Evolutionary conservation across 30 jellyfish, hydroid and myxozoan genomes (phyloP).

Genomic region (Phacellophora camtschatica): DNA sequence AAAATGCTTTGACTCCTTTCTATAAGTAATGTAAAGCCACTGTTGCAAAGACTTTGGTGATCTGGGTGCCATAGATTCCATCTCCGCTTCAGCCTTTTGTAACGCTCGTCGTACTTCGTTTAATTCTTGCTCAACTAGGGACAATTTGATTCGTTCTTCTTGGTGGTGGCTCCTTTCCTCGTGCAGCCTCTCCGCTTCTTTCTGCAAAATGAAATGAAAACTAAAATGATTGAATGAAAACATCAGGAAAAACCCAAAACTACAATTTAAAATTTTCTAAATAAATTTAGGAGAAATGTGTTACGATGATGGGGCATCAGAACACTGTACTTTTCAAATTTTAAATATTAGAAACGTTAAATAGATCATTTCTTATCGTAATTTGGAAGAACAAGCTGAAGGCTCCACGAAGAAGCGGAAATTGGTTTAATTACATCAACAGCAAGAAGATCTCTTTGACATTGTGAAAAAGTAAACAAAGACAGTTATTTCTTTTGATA

Average conservation of each 20-base stretch:
- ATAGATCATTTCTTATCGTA: too few species aligned
- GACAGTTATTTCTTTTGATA: too few species aligned
- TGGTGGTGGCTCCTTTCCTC: constrained; percentile 73
- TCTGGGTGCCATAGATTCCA: constrained; percentile 47
- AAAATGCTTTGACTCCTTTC: constrained; percentile 80
- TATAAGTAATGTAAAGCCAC: constrained; percentile 82
- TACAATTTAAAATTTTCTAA: too few species aligned
- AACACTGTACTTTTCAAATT: too few species aligned
- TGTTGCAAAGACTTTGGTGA: constrained; percentile 84
- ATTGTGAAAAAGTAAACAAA: too few species aligned
- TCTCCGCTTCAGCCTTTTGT: constrained; percentile 82
- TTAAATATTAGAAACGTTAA: too few species aligned
- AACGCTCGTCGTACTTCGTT: constrained; percentile 79
- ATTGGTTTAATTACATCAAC: too few species aligned
- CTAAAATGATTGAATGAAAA: not conserved
- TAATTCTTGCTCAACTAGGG: constrained; percentile 84
- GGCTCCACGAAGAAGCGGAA: too few species aligned
- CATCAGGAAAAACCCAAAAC: not conserved
- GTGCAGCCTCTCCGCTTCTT: constrained; percentile 89
- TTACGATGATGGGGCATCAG: too few species aligned
- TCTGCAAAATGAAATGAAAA: constrained; percentile 12
- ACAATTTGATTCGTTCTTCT: constrained; percentile 82
- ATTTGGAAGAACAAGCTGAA: too few species aligned
- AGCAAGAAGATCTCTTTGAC: too few species aligned
- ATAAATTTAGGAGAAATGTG: too few species aligned